Evolutionary conservation across 2,797 vertebrate species (phyloP).

Genomic region (Karalla daura): DNA sequence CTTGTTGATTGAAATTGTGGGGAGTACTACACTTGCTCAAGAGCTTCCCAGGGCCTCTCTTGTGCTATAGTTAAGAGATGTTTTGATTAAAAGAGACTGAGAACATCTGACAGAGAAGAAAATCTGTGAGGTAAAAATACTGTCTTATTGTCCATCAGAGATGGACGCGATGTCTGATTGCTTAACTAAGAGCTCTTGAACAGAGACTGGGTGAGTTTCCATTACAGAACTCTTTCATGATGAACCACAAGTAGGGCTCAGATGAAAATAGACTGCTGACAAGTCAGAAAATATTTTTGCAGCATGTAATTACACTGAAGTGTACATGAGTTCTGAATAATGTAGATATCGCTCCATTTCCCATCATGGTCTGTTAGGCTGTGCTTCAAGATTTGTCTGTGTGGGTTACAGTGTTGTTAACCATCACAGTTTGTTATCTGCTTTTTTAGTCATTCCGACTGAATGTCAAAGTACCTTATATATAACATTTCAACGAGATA

Average conservation of each 20-base stretch:
- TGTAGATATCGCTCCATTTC: conserved; percentile 29
- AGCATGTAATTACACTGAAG: conserved; percentile 48
- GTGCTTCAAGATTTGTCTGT: background rate
- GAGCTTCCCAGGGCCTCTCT: conserved; percentile 31
- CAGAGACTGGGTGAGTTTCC: background rate
- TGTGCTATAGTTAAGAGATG: conserved; percentile 36
- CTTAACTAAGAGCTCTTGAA: conserved; percentile 12
- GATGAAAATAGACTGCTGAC: conserved; percentile 55
- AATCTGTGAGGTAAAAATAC: conserved; percentile 10
- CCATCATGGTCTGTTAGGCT: background rate
- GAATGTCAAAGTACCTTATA: conserved; percentile 31
- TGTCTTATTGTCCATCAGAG: conserved; percentile 11
- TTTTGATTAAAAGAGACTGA: conserved; percentile 14
- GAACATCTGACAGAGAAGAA: conserved; percentile 11
- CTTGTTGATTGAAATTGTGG: conserved; percentile 36
- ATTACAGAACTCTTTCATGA: conserved; percentile 23
- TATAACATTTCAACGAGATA: conserved; percentile 26
- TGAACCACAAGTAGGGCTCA: conserved; percentile 21
- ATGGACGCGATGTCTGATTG: conserved; percentile 22
- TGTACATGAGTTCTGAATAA: conserved; percentile 35
- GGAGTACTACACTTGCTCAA: conserved; percentile 31
- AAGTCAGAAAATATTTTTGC: conserved; percentile 35
- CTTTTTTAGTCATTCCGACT: background rate
- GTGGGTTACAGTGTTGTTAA: conserved; percentile 2
- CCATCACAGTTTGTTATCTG: conserved; percentile 15